phyloP scores from a whole-genome alignment of 1,140 invertebrate species.

The Leucophenga varia region DNA sequence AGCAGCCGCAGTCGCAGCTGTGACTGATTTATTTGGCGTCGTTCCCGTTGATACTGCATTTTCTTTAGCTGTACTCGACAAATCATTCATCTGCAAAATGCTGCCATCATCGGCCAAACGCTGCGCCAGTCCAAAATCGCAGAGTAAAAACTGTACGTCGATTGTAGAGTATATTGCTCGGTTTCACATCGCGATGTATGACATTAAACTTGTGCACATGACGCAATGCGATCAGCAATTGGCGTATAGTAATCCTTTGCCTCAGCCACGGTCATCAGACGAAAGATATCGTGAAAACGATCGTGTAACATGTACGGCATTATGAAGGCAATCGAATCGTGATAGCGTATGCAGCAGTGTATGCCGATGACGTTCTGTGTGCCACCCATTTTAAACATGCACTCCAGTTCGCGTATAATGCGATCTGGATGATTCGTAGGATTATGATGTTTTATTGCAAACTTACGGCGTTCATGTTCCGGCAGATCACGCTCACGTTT shows the following conservation, averaged over 20 bases:
- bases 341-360: constrained; percentile 74
- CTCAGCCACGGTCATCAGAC: constrained; percentile 69
- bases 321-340: constrained; percentile 82
- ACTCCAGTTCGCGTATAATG: constrained; percentile 74
- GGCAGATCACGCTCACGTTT: constrained; percentile 58
- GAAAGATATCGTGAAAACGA: constrained; percentile 71
- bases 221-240: constrained; percentile 74
- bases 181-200: constrained; percentile 91
- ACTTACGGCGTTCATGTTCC: constrained; percentile 62
- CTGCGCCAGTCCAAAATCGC: constrained; percentile 90
- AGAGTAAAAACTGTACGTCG: constrained; percentile 71
- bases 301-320: constrained; percentile 88
- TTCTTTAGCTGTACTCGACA: constrained; percentile 6
- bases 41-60: not conserved
- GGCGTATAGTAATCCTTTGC: constrained; percentile 78
- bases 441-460: constrained; percentile 80
- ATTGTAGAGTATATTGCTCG: constrained; percentile 89
- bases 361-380: constrained; percentile 80
- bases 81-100: constrained; percentile 21
- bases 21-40: too few species aligned
- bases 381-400: constrained; percentile 76
- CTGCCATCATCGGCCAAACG: constrained; percentile 44
- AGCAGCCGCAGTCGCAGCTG: too few species aligned
- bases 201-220: constrained; percentile 83
- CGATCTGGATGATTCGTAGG: constrained; percentile 79